phyloP scores from a whole-genome alignment of 2,888 invertebrate genomes.

The Cacoxenus indagator region DNA sequence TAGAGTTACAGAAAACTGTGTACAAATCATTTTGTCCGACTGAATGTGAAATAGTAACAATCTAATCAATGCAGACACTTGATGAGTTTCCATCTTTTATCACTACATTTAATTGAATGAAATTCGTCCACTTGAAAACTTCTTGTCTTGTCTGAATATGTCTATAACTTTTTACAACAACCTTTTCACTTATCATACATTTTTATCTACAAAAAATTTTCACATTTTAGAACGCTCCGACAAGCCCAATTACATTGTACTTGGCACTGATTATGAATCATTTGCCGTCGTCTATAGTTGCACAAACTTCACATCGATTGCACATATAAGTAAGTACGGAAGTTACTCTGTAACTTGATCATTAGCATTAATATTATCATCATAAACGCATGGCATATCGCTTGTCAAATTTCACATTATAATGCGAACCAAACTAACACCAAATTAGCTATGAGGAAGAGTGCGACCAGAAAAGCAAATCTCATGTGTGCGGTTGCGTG shows the following conservation, averaged over 20 bases:
- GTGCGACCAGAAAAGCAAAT: background rate
- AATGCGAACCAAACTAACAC: background rate
- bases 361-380: background rate
- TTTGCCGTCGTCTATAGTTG: slow-evolving; percentile 78
- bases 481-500: background rate
- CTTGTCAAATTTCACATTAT: background rate
- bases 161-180: background rate
- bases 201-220: background rate
- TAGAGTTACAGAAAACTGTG: too few species aligned
- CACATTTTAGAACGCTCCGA: slow-evolving; percentile 35
- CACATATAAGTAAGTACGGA: slow-evolving; percentile 61
- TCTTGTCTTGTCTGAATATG: too few species aligned
- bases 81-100: too few species aligned
- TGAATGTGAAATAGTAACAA: too few species aligned
- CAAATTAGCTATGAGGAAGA: background rate
- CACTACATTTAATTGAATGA: too few species aligned
- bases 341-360: background rate
- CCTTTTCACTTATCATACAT: background rate
- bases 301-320: slow-evolving; percentile 54
- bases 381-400: background rate
- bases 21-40: too few species aligned
- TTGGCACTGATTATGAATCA: slow-evolving; percentile 76
- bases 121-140: too few species aligned
- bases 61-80: too few species aligned
- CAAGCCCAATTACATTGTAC: slow-evolving; percentile 72